Conservation (phyloP, 2,113 vertebrate species). For the Caranx melampygus region DNA sequence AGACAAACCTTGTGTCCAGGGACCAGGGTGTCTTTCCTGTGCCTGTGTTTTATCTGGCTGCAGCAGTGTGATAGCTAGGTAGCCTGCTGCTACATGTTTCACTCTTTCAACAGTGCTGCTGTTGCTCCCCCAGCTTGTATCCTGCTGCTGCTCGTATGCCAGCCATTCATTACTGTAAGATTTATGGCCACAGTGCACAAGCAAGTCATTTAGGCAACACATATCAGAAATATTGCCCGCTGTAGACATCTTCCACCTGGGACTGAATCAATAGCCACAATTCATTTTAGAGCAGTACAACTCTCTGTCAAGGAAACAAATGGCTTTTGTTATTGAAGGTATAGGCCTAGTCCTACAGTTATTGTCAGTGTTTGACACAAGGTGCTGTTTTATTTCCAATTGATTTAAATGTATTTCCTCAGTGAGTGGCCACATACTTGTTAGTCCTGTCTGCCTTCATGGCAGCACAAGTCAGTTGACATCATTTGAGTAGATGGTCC, state of each 20-base stretch:
- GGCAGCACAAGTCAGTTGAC: constrained; percentile 11
- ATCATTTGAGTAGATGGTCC: no score
- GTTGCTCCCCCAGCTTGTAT: not conserved
- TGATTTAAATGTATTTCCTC: constrained; percentile 10
- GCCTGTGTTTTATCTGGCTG: constrained; percentile 25
- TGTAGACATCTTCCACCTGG: constrained; percentile 39
- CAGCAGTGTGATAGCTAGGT: constrained; percentile 5
- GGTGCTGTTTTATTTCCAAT: constrained; percentile 23
- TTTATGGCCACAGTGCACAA: constrained; percentile 39
- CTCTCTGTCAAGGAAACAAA: constrained; percentile 23
- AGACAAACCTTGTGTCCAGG: not conserved
- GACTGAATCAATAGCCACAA: constrained; percentile 32
- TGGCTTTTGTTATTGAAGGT: constrained; percentile 4
- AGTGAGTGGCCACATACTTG: not conserved
- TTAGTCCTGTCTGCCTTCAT: constrained; percentile 26
- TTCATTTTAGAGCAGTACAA: constrained; percentile 27
- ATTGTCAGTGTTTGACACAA: constrained; percentile 8
- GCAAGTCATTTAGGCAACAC: constrained; percentile 29
- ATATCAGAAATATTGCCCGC: constrained; percentile 46
- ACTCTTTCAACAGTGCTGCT: not conserved
- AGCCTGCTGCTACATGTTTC: constrained; percentile 16
- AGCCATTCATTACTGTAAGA: constrained; percentile 39
- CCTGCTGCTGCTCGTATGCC: constrained; percentile 29
- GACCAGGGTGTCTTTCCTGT: not conserved
- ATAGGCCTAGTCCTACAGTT: not conserved